Percentiles rank a stretch among this genome's conserved stretches.
Evolutionary conservation across 1,140 invertebrate genomes (phyloP).

Genomic region (Acromyrmex heyeri): DNA sequence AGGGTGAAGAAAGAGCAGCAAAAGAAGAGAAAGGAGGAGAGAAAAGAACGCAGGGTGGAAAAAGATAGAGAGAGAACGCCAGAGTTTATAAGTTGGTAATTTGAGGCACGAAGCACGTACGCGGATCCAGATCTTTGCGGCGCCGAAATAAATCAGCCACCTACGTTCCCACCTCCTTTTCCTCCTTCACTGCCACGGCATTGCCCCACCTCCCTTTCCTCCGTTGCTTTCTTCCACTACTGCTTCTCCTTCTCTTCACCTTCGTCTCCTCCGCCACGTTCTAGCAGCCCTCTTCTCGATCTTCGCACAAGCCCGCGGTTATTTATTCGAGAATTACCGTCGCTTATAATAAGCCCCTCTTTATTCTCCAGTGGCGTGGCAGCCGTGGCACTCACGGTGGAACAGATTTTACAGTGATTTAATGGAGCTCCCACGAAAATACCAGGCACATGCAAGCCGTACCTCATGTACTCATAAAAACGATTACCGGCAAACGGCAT

Average conservation of each 20-base stretch:
- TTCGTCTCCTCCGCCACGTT: slow-evolving; percentile 50
- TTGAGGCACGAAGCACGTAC: slow-evolving; percentile 86
- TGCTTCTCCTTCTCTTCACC: slow-evolving; percentile 9
- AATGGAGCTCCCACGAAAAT: slow-evolving; percentile 84
- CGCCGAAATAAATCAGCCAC: slow-evolving; percentile 86
- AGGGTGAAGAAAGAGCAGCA: slow-evolving; percentile 50
- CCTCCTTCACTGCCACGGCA: slow-evolving; percentile 66
- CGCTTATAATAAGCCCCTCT: slow-evolving; percentile 87
- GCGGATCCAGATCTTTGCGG: slow-evolving; percentile 85
- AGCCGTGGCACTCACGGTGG: slow-evolving; percentile 77
- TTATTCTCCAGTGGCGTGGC: slow-evolving; percentile 83
- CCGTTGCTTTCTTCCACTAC: slow-evolving; percentile 55
- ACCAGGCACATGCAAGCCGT: slow-evolving; percentile 68
- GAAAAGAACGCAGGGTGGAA: slow-evolving; percentile 69
- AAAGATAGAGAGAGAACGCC: slow-evolving; percentile 41
- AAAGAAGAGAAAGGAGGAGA: slow-evolving; percentile 32
- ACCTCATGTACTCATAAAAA: slow-evolving; percentile 62
- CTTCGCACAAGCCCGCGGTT: slow-evolving; percentile 81
- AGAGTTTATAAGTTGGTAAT: slow-evolving; percentile 87
- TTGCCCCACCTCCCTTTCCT: slow-evolving; percentile 68
- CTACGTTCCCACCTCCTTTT: slow-evolving; percentile 78
- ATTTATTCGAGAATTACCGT: slow-evolving; percentile 87
- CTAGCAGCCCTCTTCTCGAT: slow-evolving; percentile 68
- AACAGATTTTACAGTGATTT: slow-evolving; percentile 86
- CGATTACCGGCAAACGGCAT: slow-evolving; percentile 64